phyloP scores from a whole-genome alignment of 2,797 vertebrate species.

The Acipenser ruthenus region DNA sequence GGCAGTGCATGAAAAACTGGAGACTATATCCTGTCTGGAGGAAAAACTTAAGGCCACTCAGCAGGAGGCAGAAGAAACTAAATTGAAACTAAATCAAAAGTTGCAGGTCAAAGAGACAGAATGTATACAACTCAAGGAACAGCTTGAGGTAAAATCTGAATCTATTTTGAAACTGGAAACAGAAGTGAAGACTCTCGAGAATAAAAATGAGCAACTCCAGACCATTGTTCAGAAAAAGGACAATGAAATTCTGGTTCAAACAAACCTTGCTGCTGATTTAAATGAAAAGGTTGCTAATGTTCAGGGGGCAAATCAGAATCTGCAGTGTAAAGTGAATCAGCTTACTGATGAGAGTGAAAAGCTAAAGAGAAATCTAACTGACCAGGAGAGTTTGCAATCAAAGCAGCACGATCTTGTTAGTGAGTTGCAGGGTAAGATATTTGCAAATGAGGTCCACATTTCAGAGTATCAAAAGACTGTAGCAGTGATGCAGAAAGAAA shows the following conservation, averaged over 20 bases:
- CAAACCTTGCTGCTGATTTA: slow-evolving; percentile 43
- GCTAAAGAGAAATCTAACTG: slow-evolving; percentile 50
- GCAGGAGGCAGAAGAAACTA: slow-evolving; percentile 47
- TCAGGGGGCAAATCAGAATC: slow-evolving; percentile 34
- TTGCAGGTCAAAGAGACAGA: slow-evolving; percentile 46
- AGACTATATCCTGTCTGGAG: slow-evolving; percentile 56
- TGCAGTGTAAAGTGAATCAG: slow-evolving; percentile 43
- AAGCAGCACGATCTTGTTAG: slow-evolving; percentile 41
- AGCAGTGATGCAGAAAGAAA: slow-evolving; percentile 50
- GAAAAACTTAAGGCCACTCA: slow-evolving; percentile 41
- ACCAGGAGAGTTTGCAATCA: slow-evolving; percentile 37
- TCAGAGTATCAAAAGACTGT: slow-evolving; percentile 48
- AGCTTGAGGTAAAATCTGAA: slow-evolving; percentile 53
- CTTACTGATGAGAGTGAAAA: slow-evolving; percentile 52
- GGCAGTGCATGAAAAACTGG: slow-evolving; percentile 50
- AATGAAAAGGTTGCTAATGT: slow-evolving; percentile 32
- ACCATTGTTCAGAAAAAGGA: slow-evolving; percentile 48
- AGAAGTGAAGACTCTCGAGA: slow-evolving; percentile 34
- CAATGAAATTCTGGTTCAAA: slow-evolving; percentile 45
- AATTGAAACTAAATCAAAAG: slow-evolving; percentile 45
- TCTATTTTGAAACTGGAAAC: slow-evolving; percentile 50
- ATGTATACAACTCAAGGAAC: slow-evolving; percentile 49
- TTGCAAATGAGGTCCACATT: slow-evolving; percentile 38
- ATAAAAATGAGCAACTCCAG: slow-evolving; percentile 53
- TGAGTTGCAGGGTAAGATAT: slow-evolving; percentile 47